phyloP scores from a whole-genome alignment of 1,140 invertebrate genomes.

The Cecropterus lyciades region DNA sequence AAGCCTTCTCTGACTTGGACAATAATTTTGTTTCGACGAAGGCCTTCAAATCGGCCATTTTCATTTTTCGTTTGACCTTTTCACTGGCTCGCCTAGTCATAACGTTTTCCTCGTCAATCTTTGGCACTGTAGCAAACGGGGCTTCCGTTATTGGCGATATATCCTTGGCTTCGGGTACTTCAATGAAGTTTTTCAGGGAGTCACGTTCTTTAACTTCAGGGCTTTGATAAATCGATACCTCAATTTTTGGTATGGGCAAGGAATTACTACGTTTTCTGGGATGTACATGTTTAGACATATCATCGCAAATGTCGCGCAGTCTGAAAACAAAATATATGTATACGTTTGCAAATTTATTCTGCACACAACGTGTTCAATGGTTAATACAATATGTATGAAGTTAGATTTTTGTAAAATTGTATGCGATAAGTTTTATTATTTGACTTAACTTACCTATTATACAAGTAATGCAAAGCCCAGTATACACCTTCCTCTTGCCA shows the following conservation, averaged over 20 bases:
- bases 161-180: constrained; percentile 89
- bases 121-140: constrained; percentile 76
- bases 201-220: constrained; percentile 88
- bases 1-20: constrained; percentile 95
- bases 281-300: constrained; percentile 89
- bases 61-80: constrained; percentile 93
- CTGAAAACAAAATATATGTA: constrained; percentile 84
- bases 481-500: constrained; percentile 99
- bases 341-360: too few species aligned
- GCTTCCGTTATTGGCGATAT: constrained; percentile 82
- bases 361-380: too few species aligned
- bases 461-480: constrained; percentile 98
- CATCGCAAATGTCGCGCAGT: constrained; percentile 92
- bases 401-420: too few species aligned
- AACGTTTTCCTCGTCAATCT: constrained; percentile 82
- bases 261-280: constrained; percentile 95
- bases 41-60: constrained; percentile 94
- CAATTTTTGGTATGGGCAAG: constrained; percentile 96
- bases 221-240: constrained; percentile 93
- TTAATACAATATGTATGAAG: too few species aligned
- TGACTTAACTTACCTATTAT: constrained; percentile 92
- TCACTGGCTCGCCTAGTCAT: constrained; percentile 90
- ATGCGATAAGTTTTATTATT: too few species aligned
- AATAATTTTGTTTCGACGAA: constrained; percentile 96
- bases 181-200: constrained; percentile 90